These are phyloP conservation scores for Boleophthalmus pectinirostris DNA, from an alignment of 2,113 vertebrate species.

Conservation along the genomic window DNA sequence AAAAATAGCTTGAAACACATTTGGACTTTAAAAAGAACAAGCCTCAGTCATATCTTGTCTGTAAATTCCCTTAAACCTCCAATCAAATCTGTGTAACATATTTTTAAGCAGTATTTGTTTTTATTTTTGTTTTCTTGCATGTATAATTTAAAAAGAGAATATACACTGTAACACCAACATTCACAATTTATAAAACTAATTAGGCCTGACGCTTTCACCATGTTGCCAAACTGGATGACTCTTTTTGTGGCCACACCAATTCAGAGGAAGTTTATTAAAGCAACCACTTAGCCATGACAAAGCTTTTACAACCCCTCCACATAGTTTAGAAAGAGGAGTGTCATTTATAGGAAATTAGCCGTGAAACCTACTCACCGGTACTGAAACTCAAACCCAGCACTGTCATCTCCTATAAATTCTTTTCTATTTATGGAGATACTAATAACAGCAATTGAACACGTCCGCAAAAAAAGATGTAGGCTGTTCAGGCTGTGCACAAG, in stretches of 20 bases:
- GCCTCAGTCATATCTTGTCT: background rate
- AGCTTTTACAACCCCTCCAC: background rate
- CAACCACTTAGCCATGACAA: background rate
- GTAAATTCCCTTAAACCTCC: background rate
- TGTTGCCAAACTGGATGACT: background rate
- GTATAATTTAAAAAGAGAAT: too few species aligned
- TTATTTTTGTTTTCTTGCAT: too few species aligned
- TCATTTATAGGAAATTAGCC: conserved; percentile 2
- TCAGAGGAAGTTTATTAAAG: background rate
- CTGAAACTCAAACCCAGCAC: conserved; percentile 1
- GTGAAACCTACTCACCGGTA: background rate
- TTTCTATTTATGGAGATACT: conserved; percentile 22
- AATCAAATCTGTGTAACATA: background rate
- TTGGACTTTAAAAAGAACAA: background rate
- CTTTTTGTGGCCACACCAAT: background rate
- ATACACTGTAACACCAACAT: background rate
- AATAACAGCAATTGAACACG: conserved; percentile 28
- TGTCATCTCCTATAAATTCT: background rate
- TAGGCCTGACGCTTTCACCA: background rate
- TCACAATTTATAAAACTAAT: background rate
- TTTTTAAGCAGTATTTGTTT: background rate
- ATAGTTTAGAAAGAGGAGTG: conserved; percentile 26
- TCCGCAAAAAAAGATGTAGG: background rate
- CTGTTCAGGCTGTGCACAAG: background rate
- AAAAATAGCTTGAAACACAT: too few species aligned